These are phyloP conservation scores for Pandemis cinnamomeana DNA, from an alignment of 2,888 invertebrate genomes.

Conservation along the genomic window DNA sequence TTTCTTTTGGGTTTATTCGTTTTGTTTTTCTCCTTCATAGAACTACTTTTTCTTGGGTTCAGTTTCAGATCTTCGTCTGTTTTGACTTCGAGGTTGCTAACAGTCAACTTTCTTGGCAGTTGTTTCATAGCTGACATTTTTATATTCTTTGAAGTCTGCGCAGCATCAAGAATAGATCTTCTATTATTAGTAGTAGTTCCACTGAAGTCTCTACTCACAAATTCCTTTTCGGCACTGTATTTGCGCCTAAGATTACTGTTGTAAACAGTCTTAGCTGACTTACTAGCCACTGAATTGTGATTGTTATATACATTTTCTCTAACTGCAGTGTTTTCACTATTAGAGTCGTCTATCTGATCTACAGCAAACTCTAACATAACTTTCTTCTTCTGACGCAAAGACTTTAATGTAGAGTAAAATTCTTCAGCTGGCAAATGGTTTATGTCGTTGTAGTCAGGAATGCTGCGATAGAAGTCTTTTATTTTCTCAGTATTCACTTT, in stretches of 20 bases:
- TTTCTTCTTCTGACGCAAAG: slow-evolving; percentile 86
- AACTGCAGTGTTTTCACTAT: slow-evolving; percentile 43
- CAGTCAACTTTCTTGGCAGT: slow-evolving; percentile 49
- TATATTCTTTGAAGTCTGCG: slow-evolving; percentile 43
- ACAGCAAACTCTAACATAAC: slow-evolving; percentile 72
- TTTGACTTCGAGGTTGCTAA: slow-evolving; percentile 47
- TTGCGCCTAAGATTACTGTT: slow-evolving; percentile 49
- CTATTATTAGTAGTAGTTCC: slow-evolving; percentile 29
- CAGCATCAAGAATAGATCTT: slow-evolving; percentile 41
- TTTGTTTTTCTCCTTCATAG: slow-evolving; percentile 56
- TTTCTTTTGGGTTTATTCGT: slow-evolving; percentile 67
- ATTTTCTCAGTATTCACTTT: slow-evolving; percentile 84
- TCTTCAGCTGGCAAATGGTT: slow-evolving; percentile 90
- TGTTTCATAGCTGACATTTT: slow-evolving; percentile 56
- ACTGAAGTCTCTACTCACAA: slow-evolving; percentile 17
- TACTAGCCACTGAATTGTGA: slow-evolving; percentile 46
- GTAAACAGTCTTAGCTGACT: slow-evolving; percentile 47
- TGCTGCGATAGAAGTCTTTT: slow-evolving; percentile 90
- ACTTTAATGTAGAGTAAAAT: slow-evolving; percentile 89
- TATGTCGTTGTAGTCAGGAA: slow-evolving; percentile 91
- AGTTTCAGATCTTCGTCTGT: slow-evolving; percentile 53
- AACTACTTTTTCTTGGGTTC: slow-evolving; percentile 44
- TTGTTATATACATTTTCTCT: slow-evolving; percentile 23
- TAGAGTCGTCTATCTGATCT: slow-evolving; percentile 64
- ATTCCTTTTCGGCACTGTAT: slow-evolving; percentile 51